These are phyloP conservation scores for Sebastolobus alascanus DNA, from an alignment of 2,797 vertebrate species.

Conservation along the genomic window DNA sequence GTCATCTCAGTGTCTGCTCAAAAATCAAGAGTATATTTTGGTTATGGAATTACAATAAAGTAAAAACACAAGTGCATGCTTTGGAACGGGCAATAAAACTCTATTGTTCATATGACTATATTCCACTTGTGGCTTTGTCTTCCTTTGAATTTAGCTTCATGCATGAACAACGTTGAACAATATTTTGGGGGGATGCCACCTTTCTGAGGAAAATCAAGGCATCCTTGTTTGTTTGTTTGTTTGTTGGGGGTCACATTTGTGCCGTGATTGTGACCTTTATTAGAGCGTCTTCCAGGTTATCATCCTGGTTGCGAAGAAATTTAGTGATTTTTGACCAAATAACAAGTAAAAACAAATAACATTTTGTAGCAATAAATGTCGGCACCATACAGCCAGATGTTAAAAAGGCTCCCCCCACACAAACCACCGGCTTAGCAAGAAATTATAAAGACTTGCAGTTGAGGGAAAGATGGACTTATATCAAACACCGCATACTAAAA, in stretches of 20 bases:
- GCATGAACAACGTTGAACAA: constrained; percentile 58
- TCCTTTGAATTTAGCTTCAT: constrained; percentile 62
- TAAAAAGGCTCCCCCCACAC: background rate
- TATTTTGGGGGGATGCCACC: constrained; percentile 29
- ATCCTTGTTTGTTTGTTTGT: background rate
- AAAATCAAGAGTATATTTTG: constrained; percentile 68
- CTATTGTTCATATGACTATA: constrained; percentile 71
- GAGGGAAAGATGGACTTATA: background rate
- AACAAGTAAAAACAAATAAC: background rate
- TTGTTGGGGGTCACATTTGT: background rate
- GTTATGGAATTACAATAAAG: constrained; percentile 78
- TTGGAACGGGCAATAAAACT: constrained; percentile 71
- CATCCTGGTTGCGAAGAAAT: background rate
- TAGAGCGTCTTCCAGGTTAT: background rate
- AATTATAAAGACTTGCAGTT: constrained; percentile 2
- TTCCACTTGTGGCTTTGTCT: constrained; percentile 73
- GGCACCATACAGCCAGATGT: background rate
- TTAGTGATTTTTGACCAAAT: background rate
- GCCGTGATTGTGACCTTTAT: background rate
- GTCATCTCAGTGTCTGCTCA: constrained; percentile 61
- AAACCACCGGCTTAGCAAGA: constrained; percentile 11
- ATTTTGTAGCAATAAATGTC: background rate
- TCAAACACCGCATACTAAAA: background rate
- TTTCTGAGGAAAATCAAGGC: constrained; percentile 17
- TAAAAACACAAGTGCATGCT: constrained; percentile 63